These are phyloP conservation scores for Poecilobothrus nobilitatus DNA, from an alignment of 2,888 invertebrate species.

Conservation along the genomic window DNA sequence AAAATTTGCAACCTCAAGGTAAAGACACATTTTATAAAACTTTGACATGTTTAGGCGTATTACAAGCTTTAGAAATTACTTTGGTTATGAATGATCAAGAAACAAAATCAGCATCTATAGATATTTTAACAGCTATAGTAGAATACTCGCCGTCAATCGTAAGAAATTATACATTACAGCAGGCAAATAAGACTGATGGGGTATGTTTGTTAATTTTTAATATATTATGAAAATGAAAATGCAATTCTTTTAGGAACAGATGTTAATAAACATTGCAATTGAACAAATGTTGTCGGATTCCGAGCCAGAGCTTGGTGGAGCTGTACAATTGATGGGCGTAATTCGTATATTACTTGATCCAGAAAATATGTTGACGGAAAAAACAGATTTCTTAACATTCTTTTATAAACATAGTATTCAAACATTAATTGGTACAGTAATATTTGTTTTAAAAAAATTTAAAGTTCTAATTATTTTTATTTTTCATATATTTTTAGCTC, in stretches of 20 bases:
- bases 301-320: conserved; percentile 95
- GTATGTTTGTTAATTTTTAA: conserved; percentile 46
- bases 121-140: conserved; percentile 95
- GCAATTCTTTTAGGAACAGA: conserved; percentile 62
- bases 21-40: conserved; percentile 97
- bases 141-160: conserved; percentile 97
- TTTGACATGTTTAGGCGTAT: conserved; percentile 75
- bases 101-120: conserved; percentile 95
- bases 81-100: conserved; percentile 84
- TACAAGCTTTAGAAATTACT: conserved; percentile 84
- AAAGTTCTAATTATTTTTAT: neutral
- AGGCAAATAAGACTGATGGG: conserved; percentile 77
- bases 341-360: conserved; percentile 89
- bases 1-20: conserved; percentile 93
- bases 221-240: conserved; percentile 15
- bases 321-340: conserved; percentile 93
- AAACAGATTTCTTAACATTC: conserved; percentile 94
- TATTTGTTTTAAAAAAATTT: neutral
- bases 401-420: conserved; percentile 99
- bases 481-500: conserved; percentile 50
- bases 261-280: conserved; percentile 91
- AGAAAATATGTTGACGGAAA: conserved; percentile 97
- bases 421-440: conserved; percentile 71
- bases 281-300: conserved; percentile 96
- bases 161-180: conserved; percentile 91